These are phyloP conservation scores for Ceratosolen fusciceps DNA, from an alignment of 1,140 invertebrate species.

Conservation along the genomic window DNA sequence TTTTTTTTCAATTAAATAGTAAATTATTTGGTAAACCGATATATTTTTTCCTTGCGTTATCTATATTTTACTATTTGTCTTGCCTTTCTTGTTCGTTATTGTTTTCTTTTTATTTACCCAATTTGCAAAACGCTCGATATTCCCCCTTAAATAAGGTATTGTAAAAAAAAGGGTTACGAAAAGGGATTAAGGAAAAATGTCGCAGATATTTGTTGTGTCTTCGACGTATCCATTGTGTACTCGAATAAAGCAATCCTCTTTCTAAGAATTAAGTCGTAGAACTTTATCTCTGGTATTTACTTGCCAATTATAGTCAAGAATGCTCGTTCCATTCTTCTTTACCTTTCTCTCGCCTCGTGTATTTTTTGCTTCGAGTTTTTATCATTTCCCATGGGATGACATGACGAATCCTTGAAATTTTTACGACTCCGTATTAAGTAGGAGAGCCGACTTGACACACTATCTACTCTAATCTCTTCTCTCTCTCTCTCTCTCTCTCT, in stretches of 20 bases:
- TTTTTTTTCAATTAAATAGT: no score
- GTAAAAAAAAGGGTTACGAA: no score
- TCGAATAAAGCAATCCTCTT: neutral
- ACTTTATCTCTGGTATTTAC: conserved; percentile 41
- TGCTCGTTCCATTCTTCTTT: neutral
- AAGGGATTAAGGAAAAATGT: no score
- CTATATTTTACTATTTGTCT: no score
- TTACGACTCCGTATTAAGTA: neutral
- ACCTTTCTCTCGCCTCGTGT: neutral
- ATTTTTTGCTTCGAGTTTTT: neutral
- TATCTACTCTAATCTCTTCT: neutral
- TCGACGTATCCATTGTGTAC: neutral
- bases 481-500: no score
- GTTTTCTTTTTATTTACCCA: no score
- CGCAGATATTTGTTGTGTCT: neutral
- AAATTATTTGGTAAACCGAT: no score
- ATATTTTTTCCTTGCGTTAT: no score
- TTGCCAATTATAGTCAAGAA: conserved; percentile 36
- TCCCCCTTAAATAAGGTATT: no score
- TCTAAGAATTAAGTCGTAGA: neutral
- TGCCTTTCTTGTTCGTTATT: no score
- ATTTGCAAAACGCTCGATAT: no score
- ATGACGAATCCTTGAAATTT: conserved; percentile 16
- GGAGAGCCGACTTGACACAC: neutral
- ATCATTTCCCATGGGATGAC: conserved; percentile 4